Conservation (phyloP, 2,797 vertebrate genomes). For the Sorex maritimensis region DNA sequence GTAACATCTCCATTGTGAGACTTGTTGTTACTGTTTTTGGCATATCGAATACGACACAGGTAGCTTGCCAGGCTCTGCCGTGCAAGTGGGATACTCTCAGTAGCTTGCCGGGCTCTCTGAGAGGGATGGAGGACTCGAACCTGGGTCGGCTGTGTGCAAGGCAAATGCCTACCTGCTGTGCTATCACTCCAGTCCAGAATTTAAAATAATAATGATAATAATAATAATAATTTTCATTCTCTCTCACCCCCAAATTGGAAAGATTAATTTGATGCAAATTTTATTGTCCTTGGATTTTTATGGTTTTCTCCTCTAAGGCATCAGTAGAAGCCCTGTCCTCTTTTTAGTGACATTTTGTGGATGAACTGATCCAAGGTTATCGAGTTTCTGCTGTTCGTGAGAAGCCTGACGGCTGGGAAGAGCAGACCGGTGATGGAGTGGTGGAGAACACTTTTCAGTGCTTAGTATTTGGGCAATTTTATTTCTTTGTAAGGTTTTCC, state of each 20-base stretch:
- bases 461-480: neutral
- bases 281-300: conserved; percentile 6
- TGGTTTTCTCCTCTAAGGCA: neutral
- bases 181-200: too few relatives aligned
- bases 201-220: neutral
- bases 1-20: too few relatives aligned
- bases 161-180: too few relatives aligned
- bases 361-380: conserved; percentile 43
- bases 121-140: too few relatives aligned
- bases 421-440: too few relatives aligned
- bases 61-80: too few relatives aligned
- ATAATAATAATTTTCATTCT: neutral
- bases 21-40: too few relatives aligned
- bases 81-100: too few relatives aligned
- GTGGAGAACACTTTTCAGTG: too few relatives aligned
- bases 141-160: too few relatives aligned
- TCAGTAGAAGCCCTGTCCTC: neutral
- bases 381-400: neutral
- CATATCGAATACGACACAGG: too few relatives aligned
- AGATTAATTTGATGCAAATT: conserved; percentile 46
- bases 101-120: too few relatives aligned
- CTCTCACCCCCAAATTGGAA: neutral
- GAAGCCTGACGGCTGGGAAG: neutral
- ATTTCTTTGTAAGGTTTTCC: neutral
- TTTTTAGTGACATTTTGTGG: conserved; percentile 23